Conservation (phyloP, 2,113 vertebrate species). For the Mesoclemmys tuberculata region DNA sequence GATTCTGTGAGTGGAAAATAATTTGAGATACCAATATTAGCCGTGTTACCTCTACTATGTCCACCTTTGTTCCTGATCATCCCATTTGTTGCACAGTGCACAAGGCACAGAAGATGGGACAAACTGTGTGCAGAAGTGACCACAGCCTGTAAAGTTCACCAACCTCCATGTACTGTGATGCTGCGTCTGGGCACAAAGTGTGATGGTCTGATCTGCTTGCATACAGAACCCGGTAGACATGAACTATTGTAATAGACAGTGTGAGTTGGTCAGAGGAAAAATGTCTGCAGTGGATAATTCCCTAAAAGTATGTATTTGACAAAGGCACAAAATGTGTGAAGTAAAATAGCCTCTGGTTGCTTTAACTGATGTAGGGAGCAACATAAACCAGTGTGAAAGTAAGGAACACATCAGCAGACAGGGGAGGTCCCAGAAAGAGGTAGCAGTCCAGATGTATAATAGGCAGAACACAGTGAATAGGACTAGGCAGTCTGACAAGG, state of each 20-base stretch:
- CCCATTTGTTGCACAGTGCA: rapidly evolving
- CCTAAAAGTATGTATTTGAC: neutral
- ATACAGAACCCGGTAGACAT: rapidly evolving
- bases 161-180: rapidly evolving
- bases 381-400: neutral
- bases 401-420: neutral
- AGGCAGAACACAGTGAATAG: neutral
- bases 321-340: neutral
- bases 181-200: neutral
- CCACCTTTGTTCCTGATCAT: neutral
- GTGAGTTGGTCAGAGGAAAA: neutral
- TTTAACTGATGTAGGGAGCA: neutral
- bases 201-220: neutral
- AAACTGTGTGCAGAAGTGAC: rapidly evolving
- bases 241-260: neutral
- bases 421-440: neutral
- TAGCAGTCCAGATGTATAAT: neutral
- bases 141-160: neutral
- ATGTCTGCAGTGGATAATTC: rapidly evolving
- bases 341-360: neutral
- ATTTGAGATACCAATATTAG: neutral
- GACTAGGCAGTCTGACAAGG: neutral
- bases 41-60: neutral
- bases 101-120: neutral
- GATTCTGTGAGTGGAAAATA: neutral